Conservation (phyloP, 1,140 invertebrate genomes). For the Sycophila sp. region DNA sequence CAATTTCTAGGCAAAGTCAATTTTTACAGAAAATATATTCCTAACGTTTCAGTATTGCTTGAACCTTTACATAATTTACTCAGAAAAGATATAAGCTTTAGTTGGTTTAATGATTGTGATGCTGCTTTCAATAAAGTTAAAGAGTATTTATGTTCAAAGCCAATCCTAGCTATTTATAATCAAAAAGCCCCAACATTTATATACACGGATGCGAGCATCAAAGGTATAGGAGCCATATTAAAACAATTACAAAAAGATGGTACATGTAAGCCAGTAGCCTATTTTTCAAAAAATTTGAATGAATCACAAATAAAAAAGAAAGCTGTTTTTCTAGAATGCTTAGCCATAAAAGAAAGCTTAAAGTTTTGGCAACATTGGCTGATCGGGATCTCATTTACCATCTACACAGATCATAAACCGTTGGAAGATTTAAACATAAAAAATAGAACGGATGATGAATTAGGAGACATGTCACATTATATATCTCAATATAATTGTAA, state of each 20-base stretch:
- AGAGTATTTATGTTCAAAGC: conserved; percentile 28
- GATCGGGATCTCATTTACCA: conserved; percentile 24
- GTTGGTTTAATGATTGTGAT: conserved; percentile 30
- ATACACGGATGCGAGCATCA: conserved; percentile 41
- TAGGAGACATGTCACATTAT: not conserved
- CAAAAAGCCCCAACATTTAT: conserved; percentile 35
- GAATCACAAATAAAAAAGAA: not conserved
- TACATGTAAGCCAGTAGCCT: conserved; percentile 20
- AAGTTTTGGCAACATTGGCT: conserved; percentile 13
- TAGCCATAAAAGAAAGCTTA: not conserved
- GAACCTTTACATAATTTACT: conserved; percentile 35
- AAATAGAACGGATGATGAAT: conserved; percentile 23
- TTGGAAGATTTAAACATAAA: conserved; percentile 38
- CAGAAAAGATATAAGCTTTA: conserved; percentile 33
- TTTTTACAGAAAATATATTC: conserved; percentile 26
- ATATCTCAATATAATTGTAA: conserved; percentile 5
- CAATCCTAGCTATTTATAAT: conserved; percentile 40
- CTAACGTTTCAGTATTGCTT: conserved; percentile 17
- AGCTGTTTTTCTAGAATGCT: not conserved
- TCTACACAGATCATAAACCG: conserved; percentile 36
- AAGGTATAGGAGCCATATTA: conserved; percentile 41
- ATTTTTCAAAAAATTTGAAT: not conserved
- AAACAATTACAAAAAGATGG: conserved; percentile 40
- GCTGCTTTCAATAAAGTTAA: conserved; percentile 29
- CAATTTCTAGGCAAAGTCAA: not conserved